Evolutionary conservation across 2,797 vertebrate species (phyloP).

Genomic region (Sylvilagus floridanus): DNA sequence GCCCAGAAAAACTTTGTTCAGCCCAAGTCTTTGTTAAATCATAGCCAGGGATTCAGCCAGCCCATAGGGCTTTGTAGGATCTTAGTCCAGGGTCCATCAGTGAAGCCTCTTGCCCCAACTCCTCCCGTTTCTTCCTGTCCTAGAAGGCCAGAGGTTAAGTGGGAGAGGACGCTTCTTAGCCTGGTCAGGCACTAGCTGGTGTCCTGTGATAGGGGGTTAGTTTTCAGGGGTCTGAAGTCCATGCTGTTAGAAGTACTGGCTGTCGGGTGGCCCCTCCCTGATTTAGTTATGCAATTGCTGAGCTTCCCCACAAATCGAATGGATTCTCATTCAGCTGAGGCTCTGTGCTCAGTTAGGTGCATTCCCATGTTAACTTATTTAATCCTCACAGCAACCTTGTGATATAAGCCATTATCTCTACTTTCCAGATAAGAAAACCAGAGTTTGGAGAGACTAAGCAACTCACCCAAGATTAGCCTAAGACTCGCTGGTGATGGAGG

Average conservation of each 20-base stretch:
- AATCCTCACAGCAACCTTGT: not conserved
- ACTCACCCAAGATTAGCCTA: not conserved
- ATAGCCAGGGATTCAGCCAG: not conserved
- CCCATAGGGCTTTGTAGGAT: not conserved
- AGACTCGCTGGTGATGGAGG: not conserved
- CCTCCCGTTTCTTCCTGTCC: not conserved
- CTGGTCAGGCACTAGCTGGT: not conserved
- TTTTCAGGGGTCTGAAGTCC: constrained; percentile 25
- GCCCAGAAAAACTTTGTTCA: constrained; percentile 18
- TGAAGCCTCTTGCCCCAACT: not conserved
- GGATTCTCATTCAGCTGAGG: not conserved
- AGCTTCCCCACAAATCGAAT: not conserved
- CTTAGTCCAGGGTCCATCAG: not conserved
- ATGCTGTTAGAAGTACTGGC: not conserved
- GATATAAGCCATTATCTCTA: not conserved
- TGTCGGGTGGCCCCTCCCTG: not conserved
- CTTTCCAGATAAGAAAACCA: constrained; percentile 33
- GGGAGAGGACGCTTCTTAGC: constrained; percentile 13
- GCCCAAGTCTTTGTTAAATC: not conserved
- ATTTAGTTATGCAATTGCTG: not conserved
- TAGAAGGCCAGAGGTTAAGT: not conserved
- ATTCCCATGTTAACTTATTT: not conserved
- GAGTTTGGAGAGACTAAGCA: not conserved
- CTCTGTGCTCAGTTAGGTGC: not conserved
- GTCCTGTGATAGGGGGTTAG: not conserved